These are phyloP conservation scores for Liodrosophila aerea DNA, from an alignment of 2,888 invertebrate species.

Conservation along the genomic window DNA sequence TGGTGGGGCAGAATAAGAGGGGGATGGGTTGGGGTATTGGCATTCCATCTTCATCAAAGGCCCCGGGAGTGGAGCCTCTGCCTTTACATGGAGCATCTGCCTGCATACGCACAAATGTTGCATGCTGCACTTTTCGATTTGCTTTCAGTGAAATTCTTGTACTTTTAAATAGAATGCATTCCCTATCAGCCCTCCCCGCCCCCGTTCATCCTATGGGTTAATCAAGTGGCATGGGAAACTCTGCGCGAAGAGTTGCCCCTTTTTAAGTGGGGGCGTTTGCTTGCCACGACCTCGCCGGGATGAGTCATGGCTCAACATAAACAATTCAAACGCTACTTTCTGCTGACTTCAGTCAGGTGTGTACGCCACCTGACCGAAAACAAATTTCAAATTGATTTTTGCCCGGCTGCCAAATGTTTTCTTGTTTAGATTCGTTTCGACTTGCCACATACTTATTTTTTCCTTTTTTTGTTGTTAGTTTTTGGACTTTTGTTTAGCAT, in stretches of 20 bases:
- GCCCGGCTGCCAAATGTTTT: constrained; percentile 2
- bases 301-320: constrained; percentile 64
- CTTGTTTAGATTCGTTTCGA: constrained; percentile 59
- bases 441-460: constrained; percentile 47
- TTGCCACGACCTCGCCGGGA: constrained; percentile 46
- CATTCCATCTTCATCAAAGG: constrained; percentile 75
- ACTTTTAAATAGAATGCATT: constrained; percentile 51
- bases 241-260: constrained; percentile 25
- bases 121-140: constrained; percentile 58
- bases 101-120: constrained; percentile 48
- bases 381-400: constrained; percentile 44
- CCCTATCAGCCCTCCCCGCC: constrained; percentile 29
- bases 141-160: constrained; percentile 36
- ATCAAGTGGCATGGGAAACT: constrained; percentile 76
- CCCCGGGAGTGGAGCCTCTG: constrained; percentile 27
- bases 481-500: constrained; percentile 56
- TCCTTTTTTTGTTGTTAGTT: constrained; percentile 29
- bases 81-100: constrained; percentile 52
- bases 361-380: constrained; percentile 21
- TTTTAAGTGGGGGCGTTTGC: constrained; percentile 43
- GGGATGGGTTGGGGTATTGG: constrained; percentile 20
- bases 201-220: constrained; percentile 41
- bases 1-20: neutral
- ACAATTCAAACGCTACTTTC: constrained; percentile 48
- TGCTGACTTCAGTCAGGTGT: constrained; percentile 60